phyloP scores from a whole-genome alignment of 2,113 vertebrate species.

The Halcyon malimbica region DNA sequence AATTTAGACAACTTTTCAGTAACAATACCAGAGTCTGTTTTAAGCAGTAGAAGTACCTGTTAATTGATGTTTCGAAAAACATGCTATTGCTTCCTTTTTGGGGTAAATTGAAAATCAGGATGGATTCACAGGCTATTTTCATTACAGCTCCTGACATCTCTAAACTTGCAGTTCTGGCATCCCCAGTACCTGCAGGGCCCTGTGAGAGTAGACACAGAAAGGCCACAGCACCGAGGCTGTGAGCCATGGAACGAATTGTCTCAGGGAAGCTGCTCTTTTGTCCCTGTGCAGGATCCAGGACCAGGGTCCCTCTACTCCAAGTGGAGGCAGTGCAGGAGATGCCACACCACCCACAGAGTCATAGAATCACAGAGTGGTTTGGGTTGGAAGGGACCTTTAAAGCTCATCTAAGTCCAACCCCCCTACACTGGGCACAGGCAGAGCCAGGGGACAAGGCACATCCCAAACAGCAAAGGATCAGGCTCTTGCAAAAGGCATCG shows the following conservation, averaged over 20 bases:
- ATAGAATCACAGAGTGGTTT: not conserved
- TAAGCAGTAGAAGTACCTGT: not conserved
- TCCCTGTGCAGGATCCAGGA: not conserved
- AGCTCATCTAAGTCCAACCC: not conserved
- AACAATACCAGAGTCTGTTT: not conserved
- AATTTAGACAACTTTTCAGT: not conserved
- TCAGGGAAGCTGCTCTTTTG: not conserved
- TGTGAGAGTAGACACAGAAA: not conserved
- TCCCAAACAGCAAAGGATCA: accelerated
- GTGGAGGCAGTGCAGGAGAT: not conserved
- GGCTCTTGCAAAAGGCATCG: accelerated
- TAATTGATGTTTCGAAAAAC: not conserved
- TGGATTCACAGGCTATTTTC: not conserved
- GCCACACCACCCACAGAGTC: not conserved
- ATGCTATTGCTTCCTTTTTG: accelerated
- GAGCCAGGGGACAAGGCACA: not conserved
- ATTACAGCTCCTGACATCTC: not conserved
- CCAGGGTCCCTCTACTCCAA: accelerated
- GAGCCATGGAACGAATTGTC: not conserved
- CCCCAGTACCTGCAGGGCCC: accelerated
- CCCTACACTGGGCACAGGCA: not conserved
- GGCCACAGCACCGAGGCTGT: not conserved
- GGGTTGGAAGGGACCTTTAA: not conserved
- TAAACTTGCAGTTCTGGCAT: not conserved
- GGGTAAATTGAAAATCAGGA: not conserved